These are phyloP conservation scores for Aethes cnicana DNA, from an alignment of 2,888 invertebrate species.

Conservation along the genomic window DNA sequence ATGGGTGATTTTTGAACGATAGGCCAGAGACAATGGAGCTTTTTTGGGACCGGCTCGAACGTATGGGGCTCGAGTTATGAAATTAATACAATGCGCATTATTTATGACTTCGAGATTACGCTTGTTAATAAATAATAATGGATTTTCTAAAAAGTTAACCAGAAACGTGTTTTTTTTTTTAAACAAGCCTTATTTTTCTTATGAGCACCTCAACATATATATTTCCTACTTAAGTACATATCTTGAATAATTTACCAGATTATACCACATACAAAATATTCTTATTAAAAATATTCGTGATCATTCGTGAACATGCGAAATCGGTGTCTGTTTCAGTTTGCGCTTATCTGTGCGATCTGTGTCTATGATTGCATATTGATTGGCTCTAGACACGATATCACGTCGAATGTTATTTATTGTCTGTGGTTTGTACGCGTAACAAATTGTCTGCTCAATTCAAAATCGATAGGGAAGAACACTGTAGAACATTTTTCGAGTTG, in stretches of 20 bases:
- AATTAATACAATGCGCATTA: background rate
- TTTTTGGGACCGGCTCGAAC: constrained; percentile 10
- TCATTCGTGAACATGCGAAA: constrained; percentile 1
- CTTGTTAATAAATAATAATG: background rate
- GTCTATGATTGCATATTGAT: constrained; percentile 24
- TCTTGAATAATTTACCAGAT: background rate
- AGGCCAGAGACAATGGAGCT: constrained; percentile 38
- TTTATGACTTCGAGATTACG: background rate
- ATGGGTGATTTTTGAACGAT: constrained; percentile 61
- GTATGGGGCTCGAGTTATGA: no score
- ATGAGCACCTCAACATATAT: no score
- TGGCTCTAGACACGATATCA: constrained; percentile 26
- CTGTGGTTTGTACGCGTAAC: constrained; percentile 3
- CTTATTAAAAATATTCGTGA: background rate
- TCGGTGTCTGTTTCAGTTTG: constrained; percentile 16
- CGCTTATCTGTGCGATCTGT: constrained; percentile 17
- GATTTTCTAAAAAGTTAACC: background rate
- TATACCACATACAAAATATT: background rate
- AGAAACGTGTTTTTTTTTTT: background rate
- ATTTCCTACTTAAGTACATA: no score
- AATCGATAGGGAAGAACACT: no score
- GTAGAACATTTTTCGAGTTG: no score
- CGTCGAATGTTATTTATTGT: constrained; percentile 13
- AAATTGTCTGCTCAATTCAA: no score
- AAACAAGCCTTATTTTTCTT: no score